A percentile compares a stretch with the other conserved stretches of the same genome.
Conservation (phyloP, 1,140 invertebrate genomes). For the Tetranychus urticae region DNA sequence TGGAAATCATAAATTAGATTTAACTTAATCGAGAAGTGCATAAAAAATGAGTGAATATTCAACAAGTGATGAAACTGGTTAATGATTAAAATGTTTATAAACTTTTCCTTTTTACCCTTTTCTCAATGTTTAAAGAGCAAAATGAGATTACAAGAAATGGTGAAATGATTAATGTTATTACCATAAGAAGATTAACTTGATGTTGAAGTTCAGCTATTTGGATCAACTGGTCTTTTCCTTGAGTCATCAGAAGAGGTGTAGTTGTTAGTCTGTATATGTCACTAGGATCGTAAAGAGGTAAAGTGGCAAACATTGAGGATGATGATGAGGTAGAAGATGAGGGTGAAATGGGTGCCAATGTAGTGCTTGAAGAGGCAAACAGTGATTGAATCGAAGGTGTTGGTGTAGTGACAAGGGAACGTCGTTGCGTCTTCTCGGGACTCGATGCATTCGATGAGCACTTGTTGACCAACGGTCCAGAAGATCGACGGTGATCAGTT, state of each 20-base stretch:
- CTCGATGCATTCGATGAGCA: not conserved
- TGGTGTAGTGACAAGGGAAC: not conserved
- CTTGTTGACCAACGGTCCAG: not conserved
- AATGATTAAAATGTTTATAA: too few species aligned
- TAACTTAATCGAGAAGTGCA: too few species aligned
- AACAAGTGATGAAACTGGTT: too few species aligned
- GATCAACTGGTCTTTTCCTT: not conserved
- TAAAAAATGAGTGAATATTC: too few species aligned
- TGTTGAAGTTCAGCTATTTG: slow-evolving; percentile 2
- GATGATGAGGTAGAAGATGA: not conserved
- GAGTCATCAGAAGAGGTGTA: not conserved
- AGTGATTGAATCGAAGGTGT: not conserved
- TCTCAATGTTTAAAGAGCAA: too few species aligned
- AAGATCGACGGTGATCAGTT: not conserved
- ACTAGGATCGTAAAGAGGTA: not conserved
- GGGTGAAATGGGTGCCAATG: not conserved
- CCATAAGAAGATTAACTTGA: not conserved
- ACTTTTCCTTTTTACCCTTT: too few species aligned
- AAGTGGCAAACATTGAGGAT: not conserved
- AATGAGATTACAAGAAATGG: too few species aligned
- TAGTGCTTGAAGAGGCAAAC: not conserved
- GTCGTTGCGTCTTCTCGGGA: not conserved
- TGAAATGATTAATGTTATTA: not conserved
- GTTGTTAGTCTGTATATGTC: not conserved
- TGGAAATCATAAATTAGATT: too few species aligned